Base-by-base conservation (phyloP, 2,113 vertebrate species). In the Echinops telfairi region DNA sequence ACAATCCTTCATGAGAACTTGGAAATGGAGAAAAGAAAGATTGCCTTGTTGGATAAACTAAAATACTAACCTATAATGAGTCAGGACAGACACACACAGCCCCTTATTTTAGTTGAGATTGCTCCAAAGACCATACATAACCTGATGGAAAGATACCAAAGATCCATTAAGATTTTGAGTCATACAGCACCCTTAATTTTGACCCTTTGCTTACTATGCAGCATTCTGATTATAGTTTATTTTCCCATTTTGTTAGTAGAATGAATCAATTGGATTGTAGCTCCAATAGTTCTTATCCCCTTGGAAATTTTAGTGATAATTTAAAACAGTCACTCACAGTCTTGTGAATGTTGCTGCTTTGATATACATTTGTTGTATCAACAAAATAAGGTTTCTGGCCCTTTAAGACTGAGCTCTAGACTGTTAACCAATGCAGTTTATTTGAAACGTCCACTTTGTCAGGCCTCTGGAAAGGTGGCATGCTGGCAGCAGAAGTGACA, bases 81-180 rank as follows among this genome's bases (percentile, higher is more conserved):
- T 38, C n/a, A 93, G 57, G 8, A 31, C 29, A 81, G 83, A 58
- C 4, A 75, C 38, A 77, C 19, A 3, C 57, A 87, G 25, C 87
- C 91, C 43, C 92, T 89, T 47, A 66, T 92, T 78, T 71, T 66
- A 91, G 29, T 29, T 27, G 36, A 64, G 16, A 43, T 84, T 92
- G 3, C 17, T 89, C 29, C 36, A 73, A 85, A 38, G 43, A 33
- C 27, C 6, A 57, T 64, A 79, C 6, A 57, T 64, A 79, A n/a
- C 23, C 31, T 79, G 20, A 86, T 33, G 82, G 57, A 86, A 85
- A 33, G 31, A 22, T 79, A 68, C 22, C 31, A 76, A 64, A 88
- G 62, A 58, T 22, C 29, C 29, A 91, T 57, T 85, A 57, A 78
- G 89, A 85, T 20, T 76, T 89, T 64, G 38, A 92, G 25, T 64